Percentiles rank a stretch among this genome's conserved stretches.
phyloP scores from a whole-genome alignment of 2,888 invertebrate genomes.

The Mesopsocus fuscifrons region DNA sequence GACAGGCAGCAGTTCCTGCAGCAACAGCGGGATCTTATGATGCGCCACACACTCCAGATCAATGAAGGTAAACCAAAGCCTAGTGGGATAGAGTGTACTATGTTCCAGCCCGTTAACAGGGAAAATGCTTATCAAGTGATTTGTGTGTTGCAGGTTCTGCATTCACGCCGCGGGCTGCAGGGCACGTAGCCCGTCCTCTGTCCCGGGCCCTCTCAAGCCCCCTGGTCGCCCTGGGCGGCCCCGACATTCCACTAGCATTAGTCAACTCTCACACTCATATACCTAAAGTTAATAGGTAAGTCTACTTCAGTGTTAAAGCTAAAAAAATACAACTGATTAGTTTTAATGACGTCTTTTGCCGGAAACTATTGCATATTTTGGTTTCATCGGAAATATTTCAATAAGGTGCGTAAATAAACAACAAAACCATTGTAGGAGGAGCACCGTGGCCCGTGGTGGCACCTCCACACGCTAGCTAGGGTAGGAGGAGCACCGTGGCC shows the following conservation, averaged over 20 bases:
- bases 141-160: conserved; percentile 19
- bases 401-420: too few relatives aligned
- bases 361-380: too few relatives aligned
- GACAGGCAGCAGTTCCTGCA: conserved; percentile 37
- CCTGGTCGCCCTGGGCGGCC: conserved; percentile 44
- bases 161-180: conserved; percentile 21
- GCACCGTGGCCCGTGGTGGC: too few relatives aligned
- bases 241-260: conserved; percentile 11
- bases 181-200: conserved; percentile 38
- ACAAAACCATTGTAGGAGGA: too few relatives aligned
- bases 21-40: conserved; percentile 42
- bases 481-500: too few relatives aligned
- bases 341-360: too few relatives aligned
- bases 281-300: conserved; percentile 8
- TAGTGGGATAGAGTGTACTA: too few relatives aligned
- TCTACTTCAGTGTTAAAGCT: not conserved
- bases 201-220: conserved; percentile 75
- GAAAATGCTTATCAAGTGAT: too few relatives aligned
- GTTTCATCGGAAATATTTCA: too few relatives aligned
- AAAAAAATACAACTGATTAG: not conserved
- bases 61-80: conserved; percentile 17
- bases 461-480: too few relatives aligned
- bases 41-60: conserved; percentile 34
- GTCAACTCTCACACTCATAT: conserved; percentile 8
- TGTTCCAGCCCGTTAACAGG: too few relatives aligned